phyloP scores from a whole-genome alignment of 2,113 vertebrate species.

The Brachypteracias leptosomus region DNA sequence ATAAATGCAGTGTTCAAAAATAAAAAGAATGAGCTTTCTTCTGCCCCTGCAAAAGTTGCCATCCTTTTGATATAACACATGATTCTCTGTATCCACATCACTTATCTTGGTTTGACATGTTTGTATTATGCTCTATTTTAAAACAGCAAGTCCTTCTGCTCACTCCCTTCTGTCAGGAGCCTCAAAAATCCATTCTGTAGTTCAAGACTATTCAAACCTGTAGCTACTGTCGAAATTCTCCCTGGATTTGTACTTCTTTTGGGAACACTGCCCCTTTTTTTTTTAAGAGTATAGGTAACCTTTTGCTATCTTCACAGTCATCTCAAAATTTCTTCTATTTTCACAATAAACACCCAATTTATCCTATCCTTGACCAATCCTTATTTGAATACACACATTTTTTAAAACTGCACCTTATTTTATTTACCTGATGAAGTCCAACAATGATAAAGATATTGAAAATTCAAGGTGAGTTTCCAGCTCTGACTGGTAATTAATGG shows the following conservation, averaged over 20 bases:
- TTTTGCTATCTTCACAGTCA: background rate
- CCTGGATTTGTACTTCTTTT: background rate
- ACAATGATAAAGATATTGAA: slow-evolving; percentile 79
- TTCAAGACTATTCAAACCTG: background rate
- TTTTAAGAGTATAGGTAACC: background rate
- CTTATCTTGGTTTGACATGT: background rate
- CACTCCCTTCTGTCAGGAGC: background rate
- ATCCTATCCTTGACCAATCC: background rate
- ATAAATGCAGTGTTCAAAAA: background rate
- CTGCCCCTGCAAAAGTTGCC: background rate
- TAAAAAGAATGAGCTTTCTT: background rate
- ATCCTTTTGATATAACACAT: background rate
- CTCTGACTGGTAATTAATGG: slow-evolving; percentile 72
- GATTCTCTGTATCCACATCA: background rate
- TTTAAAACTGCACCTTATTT: background rate
- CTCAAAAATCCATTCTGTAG: background rate
- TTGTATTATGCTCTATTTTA: background rate
- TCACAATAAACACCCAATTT: background rate
- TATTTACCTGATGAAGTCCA: slow-evolving; percentile 91
- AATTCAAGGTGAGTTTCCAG: slow-evolving; percentile 71
- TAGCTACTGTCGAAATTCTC: background rate
- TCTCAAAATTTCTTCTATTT: background rate
- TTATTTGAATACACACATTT: background rate
- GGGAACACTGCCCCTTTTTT: background rate
- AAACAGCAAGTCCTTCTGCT: background rate